A percentile compares a stretch with the other conserved stretches of the same genome.
These are phyloP conservation scores for Macrotus californicus DNA, from an alignment of 2,113 vertebrate species.

Conservation along the genomic window DNA sequence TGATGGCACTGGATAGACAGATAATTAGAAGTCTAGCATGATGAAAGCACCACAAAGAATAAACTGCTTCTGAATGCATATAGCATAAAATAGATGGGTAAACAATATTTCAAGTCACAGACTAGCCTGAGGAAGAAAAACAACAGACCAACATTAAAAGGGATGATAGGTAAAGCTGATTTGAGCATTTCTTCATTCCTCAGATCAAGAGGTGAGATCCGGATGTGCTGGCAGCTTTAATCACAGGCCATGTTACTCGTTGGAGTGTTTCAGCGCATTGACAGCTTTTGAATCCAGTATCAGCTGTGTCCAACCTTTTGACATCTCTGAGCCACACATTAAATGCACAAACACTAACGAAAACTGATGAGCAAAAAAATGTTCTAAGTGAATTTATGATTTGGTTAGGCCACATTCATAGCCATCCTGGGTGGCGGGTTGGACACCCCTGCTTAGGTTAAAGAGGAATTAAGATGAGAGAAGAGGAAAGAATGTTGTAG, in stretches of 20 bases:
- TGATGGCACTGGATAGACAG: background rate
- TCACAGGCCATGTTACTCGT: background rate
- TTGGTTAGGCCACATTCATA: too few species aligned
- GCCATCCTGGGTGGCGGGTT: too few species aligned
- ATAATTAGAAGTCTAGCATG: background rate
- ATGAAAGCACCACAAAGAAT: background rate
- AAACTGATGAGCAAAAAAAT: too few species aligned
- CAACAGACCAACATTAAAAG: background rate
- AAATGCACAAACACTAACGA: too few species aligned
- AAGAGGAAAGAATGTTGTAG: background rate
- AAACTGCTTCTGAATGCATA: background rate
- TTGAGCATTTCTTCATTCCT: background rate
- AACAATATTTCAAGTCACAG: background rate
- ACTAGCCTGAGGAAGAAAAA: background rate
- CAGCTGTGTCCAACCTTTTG: too few species aligned
- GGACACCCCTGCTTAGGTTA: background rate
- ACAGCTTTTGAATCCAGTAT: background rate
- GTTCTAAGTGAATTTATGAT: too few species aligned
- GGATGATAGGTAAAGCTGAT: background rate
- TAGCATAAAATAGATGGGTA: background rate
- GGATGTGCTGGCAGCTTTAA: background rate
- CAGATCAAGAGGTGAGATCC: background rate
- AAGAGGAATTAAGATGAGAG: background rate
- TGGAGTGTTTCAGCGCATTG: background rate
- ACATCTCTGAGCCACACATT: too few species aligned